Base-by-base conservation (phyloP, 2,113 vertebrate species). In the Ictidomys tridecemlineatus region DNA sequence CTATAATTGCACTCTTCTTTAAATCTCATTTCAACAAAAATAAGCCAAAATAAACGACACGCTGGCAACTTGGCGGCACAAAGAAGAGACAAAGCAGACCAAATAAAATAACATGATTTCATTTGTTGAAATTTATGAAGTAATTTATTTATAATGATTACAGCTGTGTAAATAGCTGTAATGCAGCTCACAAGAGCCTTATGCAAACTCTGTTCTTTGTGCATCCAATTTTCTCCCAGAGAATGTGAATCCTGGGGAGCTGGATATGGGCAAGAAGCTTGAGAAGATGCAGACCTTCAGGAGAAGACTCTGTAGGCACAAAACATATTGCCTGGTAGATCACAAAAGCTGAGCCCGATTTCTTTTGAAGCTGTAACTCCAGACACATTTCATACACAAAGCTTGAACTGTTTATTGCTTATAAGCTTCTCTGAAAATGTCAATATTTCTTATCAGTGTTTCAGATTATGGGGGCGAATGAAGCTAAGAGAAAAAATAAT, bases 71-170 rank as follows among this genome's bases (percentile, higher is more conserved):
- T 93, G 87, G 90, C n/a, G 5, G 90, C 96, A 92, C 51, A 74
- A 34, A 56, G 93, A 97, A 96, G 89, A 98, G 78, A 93, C 72
- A 97, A 89, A 95, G 84, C 93, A 97, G 97, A 97, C 87, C 91
- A 95, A 97, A 97, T 94, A 95, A 96, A 97, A 96, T 93, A 95
- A 93, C 96, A 72, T 92, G 95, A 97, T 95, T 95, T 95, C 96
- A 96, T 97, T 95, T 97, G 96, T 96, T 97, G 95, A 97, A 95
- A 97, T 91, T 69, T 95, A 97, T 98, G 92, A 98, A 96, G 95
- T 96, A 96, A 97, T 98, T 95, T 98, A 96, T 97, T 97, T 98
- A 85, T 85, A 92, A 85, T 89, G 96, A 92, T 96, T 93, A 94
- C 93, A 98, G 98, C 97, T 96, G 96, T 93, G 73, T 85, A 97